Conservation (phyloP, 2,888 invertebrate genomes). For the Morpho deidamia region DNA sequence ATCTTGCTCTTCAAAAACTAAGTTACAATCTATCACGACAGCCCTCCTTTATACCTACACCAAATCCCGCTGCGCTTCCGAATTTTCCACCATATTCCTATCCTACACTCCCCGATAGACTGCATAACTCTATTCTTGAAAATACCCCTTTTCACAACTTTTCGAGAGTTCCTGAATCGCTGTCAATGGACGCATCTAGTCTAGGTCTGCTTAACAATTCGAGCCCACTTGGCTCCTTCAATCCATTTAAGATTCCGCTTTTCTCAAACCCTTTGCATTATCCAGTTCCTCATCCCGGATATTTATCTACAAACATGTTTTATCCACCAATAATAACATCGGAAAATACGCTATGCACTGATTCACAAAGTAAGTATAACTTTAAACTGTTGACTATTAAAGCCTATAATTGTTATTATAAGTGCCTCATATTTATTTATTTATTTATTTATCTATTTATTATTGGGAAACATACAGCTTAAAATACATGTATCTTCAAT, state of each 20-base stretch:
- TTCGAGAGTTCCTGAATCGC: conserved; percentile 42
- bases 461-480: too few species aligned
- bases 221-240: conserved; percentile 42
- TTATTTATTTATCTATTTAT: too few species aligned
- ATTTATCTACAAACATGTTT: conserved; percentile 66
- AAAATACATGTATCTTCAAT: too few species aligned
- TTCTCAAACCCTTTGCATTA: conserved; percentile 57
- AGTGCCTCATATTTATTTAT: too few species aligned
- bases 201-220: conserved; percentile 41
- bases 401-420: too few species aligned
- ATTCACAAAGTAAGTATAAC: conserved; percentile 39
- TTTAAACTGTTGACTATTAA: neutral
- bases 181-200: conserved; percentile 37
- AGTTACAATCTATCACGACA: conserved; percentile 62
- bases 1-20: conserved; percentile 67
- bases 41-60: conserved; percentile 40
- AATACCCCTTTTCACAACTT: conserved; percentile 50
- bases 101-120: conserved; percentile 37
- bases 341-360: conserved; percentile 34
- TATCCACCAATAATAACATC: conserved; percentile 54
- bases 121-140: conserved; percentile 46
- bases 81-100: conserved; percentile 49
- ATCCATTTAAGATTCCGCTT: conserved; percentile 59
- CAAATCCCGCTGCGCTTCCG: conserved; percentile 42
- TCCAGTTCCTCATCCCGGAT: conserved; percentile 54